Conservation (phyloP, 2,113 vertebrate species). For the Elephas maximus region DNA sequence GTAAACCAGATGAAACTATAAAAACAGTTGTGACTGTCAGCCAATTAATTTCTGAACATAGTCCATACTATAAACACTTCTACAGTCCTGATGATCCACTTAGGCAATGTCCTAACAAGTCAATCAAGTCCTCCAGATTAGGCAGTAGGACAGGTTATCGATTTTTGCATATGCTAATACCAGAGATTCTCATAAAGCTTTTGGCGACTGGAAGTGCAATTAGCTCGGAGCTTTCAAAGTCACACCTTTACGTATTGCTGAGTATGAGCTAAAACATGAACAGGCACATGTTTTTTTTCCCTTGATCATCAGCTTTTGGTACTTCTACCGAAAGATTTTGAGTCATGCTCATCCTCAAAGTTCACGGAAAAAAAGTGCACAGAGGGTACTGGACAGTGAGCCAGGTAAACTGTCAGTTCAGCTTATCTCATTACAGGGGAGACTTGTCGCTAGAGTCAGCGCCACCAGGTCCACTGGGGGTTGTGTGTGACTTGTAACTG, state of each 20-base stretch:
- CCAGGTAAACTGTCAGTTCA: not conserved
- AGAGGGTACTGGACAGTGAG: not conserved
- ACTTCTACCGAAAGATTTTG: not conserved
- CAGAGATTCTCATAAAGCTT: conserved; percentile 52
- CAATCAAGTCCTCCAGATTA: conserved; percentile 42
- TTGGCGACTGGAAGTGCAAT: conserved; percentile 39
- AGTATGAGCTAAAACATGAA: conserved; percentile 33
- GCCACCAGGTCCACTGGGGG: not conserved
- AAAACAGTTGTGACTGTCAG: not conserved
- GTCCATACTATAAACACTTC: not conserved
- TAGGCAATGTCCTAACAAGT: not conserved
- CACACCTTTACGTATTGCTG: not conserved
- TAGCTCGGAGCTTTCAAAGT: conserved; percentile 48
- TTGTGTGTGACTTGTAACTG: not conserved
- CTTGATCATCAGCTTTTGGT: not conserved
- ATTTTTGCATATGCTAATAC: conserved; percentile 19
- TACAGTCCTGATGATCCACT: conserved; percentile 52
- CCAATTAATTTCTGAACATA: conserved; percentile 36
- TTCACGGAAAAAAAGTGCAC: conserved; percentile 10
- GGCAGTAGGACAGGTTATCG: not conserved
- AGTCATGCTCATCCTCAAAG: conserved; percentile 9
- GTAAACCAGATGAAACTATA: not conserved
- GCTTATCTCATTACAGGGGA: not conserved
- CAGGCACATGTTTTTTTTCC: not conserved
- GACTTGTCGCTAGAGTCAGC: not conserved